Evolutionary conservation across 30 jellyfish, hydroid and myxozoan species (phyloP).

Genomic region (Aurelia aurita complex sp. Pacific): DNA sequence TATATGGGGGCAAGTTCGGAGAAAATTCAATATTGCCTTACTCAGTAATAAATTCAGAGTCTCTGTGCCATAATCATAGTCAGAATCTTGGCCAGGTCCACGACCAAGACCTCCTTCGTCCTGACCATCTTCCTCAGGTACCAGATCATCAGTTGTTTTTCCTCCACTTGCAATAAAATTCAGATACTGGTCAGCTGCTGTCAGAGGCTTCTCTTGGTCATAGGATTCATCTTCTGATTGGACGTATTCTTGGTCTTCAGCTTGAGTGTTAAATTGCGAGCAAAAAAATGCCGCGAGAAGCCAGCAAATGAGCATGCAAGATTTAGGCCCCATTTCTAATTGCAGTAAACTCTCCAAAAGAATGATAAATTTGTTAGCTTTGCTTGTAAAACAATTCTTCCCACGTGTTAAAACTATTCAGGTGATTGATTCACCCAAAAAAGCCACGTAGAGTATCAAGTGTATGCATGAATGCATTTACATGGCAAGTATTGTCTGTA

Average conservation of each 20-base stretch:
- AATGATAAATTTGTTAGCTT: too few relatives aligned
- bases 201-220: neutral
- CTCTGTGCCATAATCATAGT: neutral
- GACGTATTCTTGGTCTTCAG: neutral
- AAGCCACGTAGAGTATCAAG: conserved; percentile 37
- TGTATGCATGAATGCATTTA: conserved; percentile 32
- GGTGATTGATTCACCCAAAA: conserved; percentile 1
- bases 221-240: conserved; percentile 12
- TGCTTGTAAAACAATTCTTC: too few relatives aligned
- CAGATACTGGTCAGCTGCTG: conserved; percentile 54
- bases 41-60: neutral
- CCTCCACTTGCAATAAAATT: conserved; percentile 29
- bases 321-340: neutral
- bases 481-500: too few relatives aligned
- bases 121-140: neutral
- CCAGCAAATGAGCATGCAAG: neutral
- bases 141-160: neutral
- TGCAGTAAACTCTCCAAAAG: too few relatives aligned
- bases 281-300: neutral
- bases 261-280: neutral
- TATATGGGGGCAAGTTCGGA: too few relatives aligned
- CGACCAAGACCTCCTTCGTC: neutral
- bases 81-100: conserved; percentile 1
- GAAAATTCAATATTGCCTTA: neutral
- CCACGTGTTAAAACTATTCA: too few relatives aligned